phyloP scores from a whole-genome alignment of 2,113 vertebrate genomes.

The Fukomys damarensis region DNA sequence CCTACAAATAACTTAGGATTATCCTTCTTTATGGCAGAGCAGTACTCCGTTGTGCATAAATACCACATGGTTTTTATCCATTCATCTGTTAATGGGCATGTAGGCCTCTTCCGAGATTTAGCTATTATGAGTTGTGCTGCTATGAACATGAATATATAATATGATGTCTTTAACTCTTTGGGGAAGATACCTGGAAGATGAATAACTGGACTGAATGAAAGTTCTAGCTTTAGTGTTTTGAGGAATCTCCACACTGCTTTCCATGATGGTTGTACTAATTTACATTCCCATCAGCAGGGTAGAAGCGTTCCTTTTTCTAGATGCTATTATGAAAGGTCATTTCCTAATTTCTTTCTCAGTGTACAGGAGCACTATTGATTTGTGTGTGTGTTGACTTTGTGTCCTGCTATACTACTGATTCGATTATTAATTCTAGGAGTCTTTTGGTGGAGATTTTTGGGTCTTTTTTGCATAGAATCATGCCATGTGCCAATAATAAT shows the following conservation, averaged over 20 bases:
- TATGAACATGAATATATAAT: neutral
- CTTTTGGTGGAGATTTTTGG: neutral
- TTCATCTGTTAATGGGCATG: neutral
- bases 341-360: neutral
- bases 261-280: neutral
- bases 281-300: neutral
- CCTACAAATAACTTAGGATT: neutral
- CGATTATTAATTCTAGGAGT: neutral
- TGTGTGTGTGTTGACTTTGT: neutral
- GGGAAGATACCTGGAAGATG: neutral
- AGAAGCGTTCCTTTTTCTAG: neutral
- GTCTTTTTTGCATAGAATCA: neutral
- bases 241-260: neutral
- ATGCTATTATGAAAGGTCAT: neutral
- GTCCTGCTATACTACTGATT: neutral
- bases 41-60: neutral
- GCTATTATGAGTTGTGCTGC: neutral
- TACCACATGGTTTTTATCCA: neutral
- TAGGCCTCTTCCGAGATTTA: neutral
- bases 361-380: neutral
- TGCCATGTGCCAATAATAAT: neutral
- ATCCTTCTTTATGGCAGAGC: neutral
- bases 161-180: neutral
- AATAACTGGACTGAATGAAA: neutral
- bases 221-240: neutral